Conservation (phyloP, 2,888 invertebrate species). For the Chrysomela aeneicollis region DNA sequence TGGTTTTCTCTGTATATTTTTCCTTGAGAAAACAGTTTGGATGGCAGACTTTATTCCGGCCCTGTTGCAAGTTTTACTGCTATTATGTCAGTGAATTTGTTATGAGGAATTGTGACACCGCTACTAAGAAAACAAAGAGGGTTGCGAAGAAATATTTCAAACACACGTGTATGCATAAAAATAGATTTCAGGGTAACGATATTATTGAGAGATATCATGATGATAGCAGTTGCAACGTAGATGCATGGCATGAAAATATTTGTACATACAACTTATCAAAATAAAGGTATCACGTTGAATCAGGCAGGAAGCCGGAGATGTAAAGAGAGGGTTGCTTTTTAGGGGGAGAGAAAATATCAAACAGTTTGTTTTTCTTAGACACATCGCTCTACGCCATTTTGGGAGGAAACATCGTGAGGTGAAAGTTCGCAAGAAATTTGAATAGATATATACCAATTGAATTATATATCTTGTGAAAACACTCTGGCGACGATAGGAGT, state of each 20-base stretch:
- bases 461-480: slow-evolving; percentile 30
- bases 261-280: not conserved
- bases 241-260: slow-evolving; percentile 2
- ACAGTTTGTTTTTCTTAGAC: not conserved
- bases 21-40: not conserved
- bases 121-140: slow-evolving; percentile 1
- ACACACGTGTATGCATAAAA: slow-evolving; percentile 2
- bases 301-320: not conserved
- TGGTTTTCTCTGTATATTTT: not conserved
- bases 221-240: not conserved
- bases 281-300: not conserved
- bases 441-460: slow-evolving; percentile 27
- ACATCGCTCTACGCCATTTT: not conserved
- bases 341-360: not conserved
- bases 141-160: not conserved
- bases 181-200: not conserved
- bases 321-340: not conserved
- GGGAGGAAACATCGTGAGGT: slow-evolving; percentile 11
- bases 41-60: not conserved
- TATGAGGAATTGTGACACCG: not conserved
- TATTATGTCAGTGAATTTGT: not conserved
- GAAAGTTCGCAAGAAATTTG: slow-evolving; percentile 18
- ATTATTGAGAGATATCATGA: not conserved
- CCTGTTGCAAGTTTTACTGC: not conserved
- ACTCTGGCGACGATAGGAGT: slow-evolving; percentile 41